Evolutionary conservation across 2,797 vertebrate genomes (phyloP), one percentile per base, ranked within the genome.

Genomic region (Platalea minor): DNA sequence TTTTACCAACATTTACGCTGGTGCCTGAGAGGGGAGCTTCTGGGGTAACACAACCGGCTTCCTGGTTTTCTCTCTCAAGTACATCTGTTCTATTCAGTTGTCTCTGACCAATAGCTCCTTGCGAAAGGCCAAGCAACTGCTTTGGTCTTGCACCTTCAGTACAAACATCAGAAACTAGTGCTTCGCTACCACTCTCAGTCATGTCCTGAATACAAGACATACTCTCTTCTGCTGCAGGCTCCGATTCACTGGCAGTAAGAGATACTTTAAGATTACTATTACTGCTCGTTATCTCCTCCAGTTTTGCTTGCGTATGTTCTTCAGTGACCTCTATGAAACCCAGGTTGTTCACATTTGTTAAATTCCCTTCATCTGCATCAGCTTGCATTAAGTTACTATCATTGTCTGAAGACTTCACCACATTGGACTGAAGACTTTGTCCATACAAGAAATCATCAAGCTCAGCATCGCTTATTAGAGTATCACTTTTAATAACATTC

Each of bases 391-490:
- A 33, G 24, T 83, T 46, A 92, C 33, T 64, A 33, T 61, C 33
- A 48, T 13, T 70, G 65, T 93, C 97, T 50, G 92, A 94, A 23
- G 97, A 84, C 11, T 89, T 72, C 76, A 96, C 18, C 33, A 70
- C 89, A 96, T 73, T 56, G 85, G 97, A 86, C 97, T 98, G 13
- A 95, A 96, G 90, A 93, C 85, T 93, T 85, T 99, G 99, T 11
- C 98, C 98, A 95, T 97, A 98, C 75, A 99, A 97, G 97, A 99
- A 99, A 4, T 99, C 99, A 94, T 99, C 99, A 78, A 99, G 97
- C 93, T 99, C 99, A 88, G 99, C 98, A 33, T 99, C 99, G 0
- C 98, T 99, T n/a, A 99, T 97, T 74, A 99, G 97, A 89, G 98
- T 61, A 91, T 98, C 97, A 17, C 98, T 98, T 98, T 93, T 95